These are phyloP conservation scores for Meiosimyza decipiens DNA, from an alignment of 2,888 invertebrate genomes.

Conservation along the genomic window DNA sequence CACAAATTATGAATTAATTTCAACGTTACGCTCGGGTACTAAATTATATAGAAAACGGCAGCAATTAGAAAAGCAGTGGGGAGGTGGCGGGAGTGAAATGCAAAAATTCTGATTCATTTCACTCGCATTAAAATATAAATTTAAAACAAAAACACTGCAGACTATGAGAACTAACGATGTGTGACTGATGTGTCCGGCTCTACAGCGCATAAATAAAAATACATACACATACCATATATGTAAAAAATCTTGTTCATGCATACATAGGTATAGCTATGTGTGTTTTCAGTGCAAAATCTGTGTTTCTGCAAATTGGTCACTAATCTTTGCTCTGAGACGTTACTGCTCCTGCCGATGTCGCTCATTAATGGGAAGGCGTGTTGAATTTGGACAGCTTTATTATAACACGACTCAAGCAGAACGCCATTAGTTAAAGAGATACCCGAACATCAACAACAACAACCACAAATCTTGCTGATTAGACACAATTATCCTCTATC, in stretches of 20 bases:
- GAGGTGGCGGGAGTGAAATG: neutral
- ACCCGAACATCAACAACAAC: slow-evolving; percentile 39
- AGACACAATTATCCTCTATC: slow-evolving; percentile 13
- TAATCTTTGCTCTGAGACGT: slow-evolving; percentile 34
- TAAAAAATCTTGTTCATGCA: neutral
- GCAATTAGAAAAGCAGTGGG: neutral
- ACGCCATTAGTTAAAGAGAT: slow-evolving; percentile 55
- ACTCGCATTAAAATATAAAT: neutral
- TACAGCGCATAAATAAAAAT: neutral
- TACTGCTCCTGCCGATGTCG: slow-evolving; percentile 5
- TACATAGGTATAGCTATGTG: neutral
- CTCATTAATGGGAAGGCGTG: slow-evolving; percentile 51
- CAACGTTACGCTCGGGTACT: slow-evolving; percentile 12
- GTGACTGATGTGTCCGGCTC: slow-evolving; percentile 33
- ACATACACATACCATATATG: slow-evolving; percentile 11
- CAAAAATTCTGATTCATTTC: slow-evolving; percentile 1
- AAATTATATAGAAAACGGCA: neutral
- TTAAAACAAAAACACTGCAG: slow-evolving; percentile 7
- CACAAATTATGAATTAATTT: slow-evolving; percentile 40
- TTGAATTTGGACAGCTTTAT: slow-evolving; percentile 54
- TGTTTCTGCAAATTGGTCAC: slow-evolving; percentile 41
- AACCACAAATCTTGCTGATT: slow-evolving; percentile 40
- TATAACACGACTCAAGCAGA: slow-evolving; percentile 57
- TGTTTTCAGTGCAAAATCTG: neutral
- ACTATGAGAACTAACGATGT: slow-evolving; percentile 24